Evolutionary conservation across 2,888 invertebrate species (phyloP).

Genomic region (Idaea aversata): DNA sequence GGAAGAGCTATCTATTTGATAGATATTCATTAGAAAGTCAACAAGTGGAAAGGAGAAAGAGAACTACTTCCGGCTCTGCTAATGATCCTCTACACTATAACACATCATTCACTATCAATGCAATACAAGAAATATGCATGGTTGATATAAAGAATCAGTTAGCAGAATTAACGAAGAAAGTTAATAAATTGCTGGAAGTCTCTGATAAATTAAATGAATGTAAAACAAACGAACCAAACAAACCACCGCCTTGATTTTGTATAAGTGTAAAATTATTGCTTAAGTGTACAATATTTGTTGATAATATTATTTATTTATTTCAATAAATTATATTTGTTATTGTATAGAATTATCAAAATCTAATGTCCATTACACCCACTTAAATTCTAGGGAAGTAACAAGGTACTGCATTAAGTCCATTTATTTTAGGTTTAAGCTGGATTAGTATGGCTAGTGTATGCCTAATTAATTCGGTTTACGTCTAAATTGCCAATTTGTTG

Average conservation of each 20-base stretch:
- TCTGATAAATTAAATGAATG: conserved; percentile 62
- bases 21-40: conserved; percentile 68
- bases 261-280: conserved; percentile 8
- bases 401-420: too few species aligned
- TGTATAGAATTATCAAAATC: conserved; percentile 3
- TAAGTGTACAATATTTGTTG: conserved; percentile 37
- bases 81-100: conserved; percentile 36
- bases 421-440: too few species aligned
- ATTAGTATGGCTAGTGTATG: too few species aligned
- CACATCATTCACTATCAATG: conserved; percentile 62
- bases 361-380: background rate
- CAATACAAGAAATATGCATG: conserved; percentile 75
- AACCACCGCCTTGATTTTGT: background rate
- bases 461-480: too few species aligned
- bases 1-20: conserved; percentile 69
- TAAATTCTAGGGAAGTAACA: too few species aligned
- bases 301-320: conserved; percentile 7
- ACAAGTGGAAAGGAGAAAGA: conserved; percentile 63
- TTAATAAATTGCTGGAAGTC: conserved; percentile 61
- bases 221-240: conserved; percentile 30
- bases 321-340: background rate
- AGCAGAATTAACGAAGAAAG: conserved; percentile 61
- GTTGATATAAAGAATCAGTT: conserved; percentile 71
- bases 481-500: too few species aligned
- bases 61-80: conserved; percentile 52